Base-by-base conservation (phyloP, 2,113 vertebrate genomes). In the Hypanus sabinus region DNA sequence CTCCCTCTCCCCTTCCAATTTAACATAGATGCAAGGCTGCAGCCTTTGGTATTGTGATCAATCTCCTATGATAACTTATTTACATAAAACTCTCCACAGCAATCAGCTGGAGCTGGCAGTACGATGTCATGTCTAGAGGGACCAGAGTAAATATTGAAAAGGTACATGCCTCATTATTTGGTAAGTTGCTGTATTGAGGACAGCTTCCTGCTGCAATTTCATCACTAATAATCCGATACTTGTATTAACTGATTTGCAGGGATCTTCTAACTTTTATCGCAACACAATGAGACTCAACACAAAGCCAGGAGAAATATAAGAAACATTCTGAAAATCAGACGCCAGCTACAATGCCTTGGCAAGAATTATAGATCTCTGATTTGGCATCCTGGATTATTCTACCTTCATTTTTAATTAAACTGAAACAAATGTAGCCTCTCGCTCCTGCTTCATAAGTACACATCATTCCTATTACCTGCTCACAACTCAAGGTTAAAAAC, bases 351-450 rank as follows among this genome's bases (percentile, higher is more conserved):
- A 68, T 90, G 60, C 62, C 85, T 90, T 65, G 60, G 60, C 57
- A 65, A 16, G 30, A 90, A 65, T 68, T n/a, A 65, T n/a, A 33
- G 60, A 65, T 33, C 60, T 18, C 10, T 22, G 60, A 33, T 16
- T 90, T 90, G 60, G 30, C 60, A 65, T n/a, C n/a, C 65, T 33
- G 85, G 7, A 60, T 0, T n/a, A 62, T 60, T 87, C 27, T 27
- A 87, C 55, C 83, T 87, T 87, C 83, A 87, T 60, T 87, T 87
- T 87, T 60, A 87, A 57, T 87, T 87, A 55, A 87, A 24, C 55
- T 60, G 24, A 87, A 87, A 60, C 60, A 60, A 60, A 24, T 30
- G 55, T 55, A 27, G 24, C 27, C 11, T 87, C 55, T 87, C 30
- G 0, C 27, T 60, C 83, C 57, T 30, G 24, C 27, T 87, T 87